Evolutionary conservation across 2,888 invertebrate species (phyloP).

Genomic region (Stenoptilia bipunctidactyla): DNA sequence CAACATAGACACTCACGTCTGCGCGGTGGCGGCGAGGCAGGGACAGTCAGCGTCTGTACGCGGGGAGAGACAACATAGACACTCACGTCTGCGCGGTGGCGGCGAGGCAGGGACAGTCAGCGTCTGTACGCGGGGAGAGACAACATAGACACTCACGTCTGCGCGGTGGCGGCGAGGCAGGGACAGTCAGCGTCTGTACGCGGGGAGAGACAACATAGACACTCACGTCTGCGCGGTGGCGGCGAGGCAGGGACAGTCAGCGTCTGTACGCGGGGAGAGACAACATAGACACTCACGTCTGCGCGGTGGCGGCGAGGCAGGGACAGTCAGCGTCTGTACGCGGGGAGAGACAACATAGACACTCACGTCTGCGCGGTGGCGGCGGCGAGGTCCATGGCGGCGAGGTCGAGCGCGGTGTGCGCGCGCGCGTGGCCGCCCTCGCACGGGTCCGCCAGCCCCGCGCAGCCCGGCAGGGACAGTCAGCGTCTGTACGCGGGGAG

Average conservation of each 20-base stretch:
- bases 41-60: neutral
- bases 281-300: neutral
- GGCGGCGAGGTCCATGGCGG: neutral
- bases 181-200: too few species aligned
- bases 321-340: too few species aligned
- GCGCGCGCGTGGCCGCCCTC: conserved; percentile 3
- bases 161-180: too few species aligned
- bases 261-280: neutral
- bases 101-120: too few species aligned
- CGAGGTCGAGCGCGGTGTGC: neutral
- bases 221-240: neutral
- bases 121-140: neutral
- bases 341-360: too few species aligned
- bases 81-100: neutral
- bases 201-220: neutral
- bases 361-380: neutral
- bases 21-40: neutral
- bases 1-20: neutral
- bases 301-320: neutral
- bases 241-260: neutral
- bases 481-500: conserved; percentile 88
- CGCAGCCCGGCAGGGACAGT: too few species aligned
- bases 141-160: neutral
- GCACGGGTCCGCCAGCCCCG: too few species aligned
- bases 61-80: too few species aligned